Evolutionary conservation across 1,140 invertebrate genomes (phyloP).

Genomic region (Hesperophylax magnus): DNA sequence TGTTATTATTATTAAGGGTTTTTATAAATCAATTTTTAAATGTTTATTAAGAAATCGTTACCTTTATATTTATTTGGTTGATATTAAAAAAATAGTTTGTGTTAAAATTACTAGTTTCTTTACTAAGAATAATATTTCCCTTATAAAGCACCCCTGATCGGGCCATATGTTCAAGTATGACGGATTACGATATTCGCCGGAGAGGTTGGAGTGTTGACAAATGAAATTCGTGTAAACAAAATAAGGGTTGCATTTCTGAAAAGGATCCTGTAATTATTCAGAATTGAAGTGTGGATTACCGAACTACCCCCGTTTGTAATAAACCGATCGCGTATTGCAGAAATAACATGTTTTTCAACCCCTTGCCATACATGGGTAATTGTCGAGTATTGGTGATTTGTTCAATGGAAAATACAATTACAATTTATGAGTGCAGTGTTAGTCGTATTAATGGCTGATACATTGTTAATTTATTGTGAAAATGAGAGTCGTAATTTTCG

Average conservation of each 20-base stretch:
- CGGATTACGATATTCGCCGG: slow-evolving; percentile 52
- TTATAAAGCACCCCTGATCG: background rate
- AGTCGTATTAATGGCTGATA: no score
- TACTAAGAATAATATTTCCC: background rate
- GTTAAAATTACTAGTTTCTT: background rate
- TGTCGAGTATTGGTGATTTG: no score
- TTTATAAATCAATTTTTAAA: no score
- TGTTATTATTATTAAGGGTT: no score
- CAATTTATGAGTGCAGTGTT: no score
- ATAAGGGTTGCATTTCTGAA: slow-evolving; percentile 34
- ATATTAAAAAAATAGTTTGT: background rate
- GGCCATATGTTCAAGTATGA: slow-evolving; percentile 50
- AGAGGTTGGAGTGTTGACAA: slow-evolving; percentile 46
- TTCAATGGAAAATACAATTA: no score
- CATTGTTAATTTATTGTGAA: no score
- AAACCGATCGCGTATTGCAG: slow-evolving; percentile 32
- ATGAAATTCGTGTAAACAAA: slow-evolving; percentile 28
- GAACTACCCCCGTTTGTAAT: background rate
- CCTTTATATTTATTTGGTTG: no score
- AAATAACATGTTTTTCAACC: slow-evolving; percentile 24
- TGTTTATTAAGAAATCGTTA: no score
- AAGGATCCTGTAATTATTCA: slow-evolving; percentile 44
- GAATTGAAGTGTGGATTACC: slow-evolving; percentile 42
- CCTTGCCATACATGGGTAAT: no score
- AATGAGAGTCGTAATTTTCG: no score